Base-by-base conservation (phyloP, 2,888 invertebrate species). In the Barypeithes pellucidus region DNA sequence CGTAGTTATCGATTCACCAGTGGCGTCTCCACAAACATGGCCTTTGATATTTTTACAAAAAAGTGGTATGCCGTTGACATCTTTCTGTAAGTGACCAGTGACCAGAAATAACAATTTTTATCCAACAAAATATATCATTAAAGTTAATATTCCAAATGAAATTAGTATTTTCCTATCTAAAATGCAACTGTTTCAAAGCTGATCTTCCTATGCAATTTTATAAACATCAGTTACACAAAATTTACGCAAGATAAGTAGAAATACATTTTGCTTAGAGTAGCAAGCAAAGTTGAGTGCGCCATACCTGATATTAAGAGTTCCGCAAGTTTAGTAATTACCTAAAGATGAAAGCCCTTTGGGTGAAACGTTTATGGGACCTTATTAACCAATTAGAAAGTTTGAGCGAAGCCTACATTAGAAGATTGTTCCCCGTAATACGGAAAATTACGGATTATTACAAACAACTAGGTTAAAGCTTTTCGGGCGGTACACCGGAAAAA, bases 321-420 rank as follows among this genome's bases (percentile, higher is more conserved):
- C 45, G 67, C 20, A 67, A 67, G 45, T 67, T 67, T 67, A 54
- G 67, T 43, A 57, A 57, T 67, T 67, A 67, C 43, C 24, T 66
- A 29, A 43, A 45, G 33, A 41, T 41, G 67, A 41, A 67, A 66
- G 41, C 66, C 66, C 66, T 66, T 66, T 41, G 52, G 66, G 66
- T 41, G 39, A 66, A 66, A 45, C 67, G 57, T 67, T 67, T 67
- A 57, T 50, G 18, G 62, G 63, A 70, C 52, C 54, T 63, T 70
- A 70, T 62, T 70, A 70, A 54, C 62, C 43, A 41, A 70, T 70
- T 70, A 70, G 62, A 70, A 70, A 70, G 63, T 70, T 70, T 54
- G 62, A 33, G 47, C 33, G 54, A 52, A 22, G 36, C 24, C 63
- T 63, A 63, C 63, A 54, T 63, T 52, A 62, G 54, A 45, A 59